A percentile compares a stretch with the other conserved stretches of the same genome.
These are phyloP conservation scores for Prietella phreatophila DNA, from an alignment of 2,113 vertebrate genomes.

Conservation along the genomic window DNA sequence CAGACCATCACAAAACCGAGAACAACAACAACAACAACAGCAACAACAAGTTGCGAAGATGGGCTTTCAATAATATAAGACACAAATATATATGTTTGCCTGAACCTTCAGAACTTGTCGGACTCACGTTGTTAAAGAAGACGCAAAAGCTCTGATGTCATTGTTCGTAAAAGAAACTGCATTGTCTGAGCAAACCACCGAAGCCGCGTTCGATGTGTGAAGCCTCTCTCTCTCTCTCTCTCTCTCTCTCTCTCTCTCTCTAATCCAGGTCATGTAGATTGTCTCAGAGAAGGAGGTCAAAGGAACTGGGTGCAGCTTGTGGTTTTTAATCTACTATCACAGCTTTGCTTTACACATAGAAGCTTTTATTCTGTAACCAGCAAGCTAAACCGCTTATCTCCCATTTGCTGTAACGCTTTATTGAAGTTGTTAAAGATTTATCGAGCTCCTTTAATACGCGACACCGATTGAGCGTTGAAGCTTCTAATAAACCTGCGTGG, in stretches of 20 bases:
- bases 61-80: conserved; percentile 48
- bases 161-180: neutral
- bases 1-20: conserved; percentile 63
- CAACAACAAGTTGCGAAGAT: conserved; percentile 57
- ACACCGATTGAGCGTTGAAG: neutral
- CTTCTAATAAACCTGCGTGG: neutral
- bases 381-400: neutral
- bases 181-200: conserved; percentile 7
- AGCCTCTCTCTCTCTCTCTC: neutral
- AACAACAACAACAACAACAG: conserved; percentile 50
- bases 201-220: neutral
- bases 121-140: neutral
- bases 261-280: conserved; percentile 9
- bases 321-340: conserved; percentile 4
- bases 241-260: neutral
- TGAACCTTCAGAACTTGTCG: neutral
- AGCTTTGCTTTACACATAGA: neutral
- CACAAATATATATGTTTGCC: conserved; percentile 16
- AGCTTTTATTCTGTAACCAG: too few relatives aligned
- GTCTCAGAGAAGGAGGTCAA: conserved; percentile 7
- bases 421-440: conserved; percentile 9
- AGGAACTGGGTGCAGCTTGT: neutral
- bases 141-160: conserved; percentile 1
- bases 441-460: neutral
- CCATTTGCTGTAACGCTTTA: neutral